These are phyloP conservation scores for Ephydatia muelleri DNA, from an alignment of 37 sponge, comb jelly and placozoan genomes.

Conservation along the genomic window DNA sequence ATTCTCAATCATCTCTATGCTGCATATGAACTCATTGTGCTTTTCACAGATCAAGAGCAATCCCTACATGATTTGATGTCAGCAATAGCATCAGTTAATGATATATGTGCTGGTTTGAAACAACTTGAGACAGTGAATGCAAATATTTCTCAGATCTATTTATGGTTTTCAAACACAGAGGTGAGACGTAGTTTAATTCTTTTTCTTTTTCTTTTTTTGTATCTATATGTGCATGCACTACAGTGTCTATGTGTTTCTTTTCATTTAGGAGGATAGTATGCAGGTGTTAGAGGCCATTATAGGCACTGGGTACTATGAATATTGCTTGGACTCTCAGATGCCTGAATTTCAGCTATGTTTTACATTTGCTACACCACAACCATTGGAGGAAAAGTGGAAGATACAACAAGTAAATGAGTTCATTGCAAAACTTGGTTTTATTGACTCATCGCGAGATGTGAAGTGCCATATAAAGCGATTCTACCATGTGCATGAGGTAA, in stretches of 20 bases:
- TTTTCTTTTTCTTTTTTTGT: too few species aligned
- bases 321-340: not conserved
- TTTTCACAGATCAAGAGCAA: slow-evolving; percentile 64
- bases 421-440: not conserved
- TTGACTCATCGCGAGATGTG: not conserved
- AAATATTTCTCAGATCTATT: slow-evolving; percentile 78
- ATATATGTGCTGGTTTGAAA: slow-evolving; percentile 22
- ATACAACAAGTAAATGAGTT: not conserved
- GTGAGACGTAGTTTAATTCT: too few species aligned
- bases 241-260: not conserved
- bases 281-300: not conserved
- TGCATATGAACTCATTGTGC: slow-evolving; percentile 76
- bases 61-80: slow-evolving; percentile 60
- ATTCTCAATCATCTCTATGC: slow-evolving; percentile 85
- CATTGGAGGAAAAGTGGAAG: not conserved
- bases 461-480: not conserved
- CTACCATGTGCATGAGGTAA: not conserved
- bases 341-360: not conserved
- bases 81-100: slow-evolving; percentile 41
- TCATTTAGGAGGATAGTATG: not conserved
- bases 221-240: too few species aligned
- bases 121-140: slow-evolving; percentile 70
- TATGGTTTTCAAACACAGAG: slow-evolving; percentile 88
- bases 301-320: not conserved
- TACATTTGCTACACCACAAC: not conserved